A percentile compares a stretch with the other conserved stretches of the same genome.
Conservation (phyloP, 2,888 invertebrate species). For the Leucoma salicis region DNA sequence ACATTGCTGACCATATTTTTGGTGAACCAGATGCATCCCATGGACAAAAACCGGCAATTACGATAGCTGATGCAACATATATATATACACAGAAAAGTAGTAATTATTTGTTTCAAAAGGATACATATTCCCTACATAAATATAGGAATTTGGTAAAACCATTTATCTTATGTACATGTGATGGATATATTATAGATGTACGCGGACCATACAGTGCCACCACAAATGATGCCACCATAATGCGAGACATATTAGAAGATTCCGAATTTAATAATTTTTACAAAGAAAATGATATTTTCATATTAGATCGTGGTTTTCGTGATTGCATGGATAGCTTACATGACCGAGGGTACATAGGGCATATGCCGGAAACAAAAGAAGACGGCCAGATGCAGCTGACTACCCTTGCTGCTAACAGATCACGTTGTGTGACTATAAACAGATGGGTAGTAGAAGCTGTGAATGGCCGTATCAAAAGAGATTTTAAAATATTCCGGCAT, state of each 20-base stretch:
- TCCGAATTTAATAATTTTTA: conserved; percentile 4
- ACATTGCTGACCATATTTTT: no score
- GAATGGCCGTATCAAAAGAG: conserved; percentile 7
- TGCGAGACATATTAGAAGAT: conserved; percentile 2
- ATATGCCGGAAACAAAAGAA: conserved; percentile 12
- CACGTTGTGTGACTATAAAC: conserved; percentile 9
- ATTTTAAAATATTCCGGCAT: conserved; percentile 2
- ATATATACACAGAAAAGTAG: not conserved
- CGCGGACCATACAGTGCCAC: not conserved
- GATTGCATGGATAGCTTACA: conserved; percentile 8
- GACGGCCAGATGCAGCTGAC: conserved; percentile 8
- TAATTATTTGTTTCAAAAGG: not conserved
- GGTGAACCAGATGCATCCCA: not conserved
- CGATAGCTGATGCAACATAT: conserved; percentile 1
- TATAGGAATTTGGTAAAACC: not conserved
- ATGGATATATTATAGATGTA: not conserved
- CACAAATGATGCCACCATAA: not conserved
- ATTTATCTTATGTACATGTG: not conserved
- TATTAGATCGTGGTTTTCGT: conserved; percentile 11
- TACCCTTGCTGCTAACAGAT: conserved; percentile 7
- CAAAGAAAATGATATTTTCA: conserved; percentile 8
- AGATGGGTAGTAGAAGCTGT: conserved; percentile 15
- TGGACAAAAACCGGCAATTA: not conserved
- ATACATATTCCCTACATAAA: not conserved
- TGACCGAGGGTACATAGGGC: conserved; percentile 5